Evolutionary conservation across 2,888 invertebrate species (phyloP).

Genomic region (Gastracanthus pulcherrimus): DNA sequence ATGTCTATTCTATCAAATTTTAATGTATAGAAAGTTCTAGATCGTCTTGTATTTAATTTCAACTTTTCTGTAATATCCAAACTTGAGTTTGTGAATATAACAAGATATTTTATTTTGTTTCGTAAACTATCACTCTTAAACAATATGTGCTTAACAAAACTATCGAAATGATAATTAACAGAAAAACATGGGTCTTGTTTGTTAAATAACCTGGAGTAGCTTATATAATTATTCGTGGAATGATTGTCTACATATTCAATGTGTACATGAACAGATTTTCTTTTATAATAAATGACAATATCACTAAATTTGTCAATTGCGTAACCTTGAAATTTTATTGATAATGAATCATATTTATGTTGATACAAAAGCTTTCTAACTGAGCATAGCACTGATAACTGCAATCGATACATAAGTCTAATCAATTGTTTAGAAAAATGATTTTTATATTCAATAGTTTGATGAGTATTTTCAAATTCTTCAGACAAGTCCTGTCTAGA

Average conservation of each 20-base stretch:
- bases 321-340: constrained; percentile 63
- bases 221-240: constrained; percentile 61
- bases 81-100: constrained; percentile 64
- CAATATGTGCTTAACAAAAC: constrained; percentile 63
- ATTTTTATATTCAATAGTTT: constrained; percentile 13
- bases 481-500: constrained; percentile 11
- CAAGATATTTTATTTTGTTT: constrained; percentile 62
- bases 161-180: constrained; percentile 62
- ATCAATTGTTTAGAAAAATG: constrained; percentile 63
- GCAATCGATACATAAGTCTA: constrained; percentile 64
- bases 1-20: constrained; percentile 26
- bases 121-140: constrained; percentile 48
- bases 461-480: not conserved
- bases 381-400: constrained; percentile 64
- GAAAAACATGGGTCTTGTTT: constrained; percentile 60
- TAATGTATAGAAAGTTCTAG: constrained; percentile 45
- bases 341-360: constrained; percentile 65
- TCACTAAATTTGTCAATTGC: constrained; percentile 50
- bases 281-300: constrained; percentile 62
- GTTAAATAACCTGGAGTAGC: constrained; percentile 62
- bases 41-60: constrained; percentile 56
- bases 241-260: constrained; percentile 63
- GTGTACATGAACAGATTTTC: constrained; percentile 63
- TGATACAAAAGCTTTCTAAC: constrained; percentile 61
- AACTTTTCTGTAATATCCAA: constrained; percentile 62